Percentiles rank a stretch among this genome's conserved stretches.
Conservation (phyloP, 2,888 invertebrate genomes). For the Lycophotia porphyrea region DNA sequence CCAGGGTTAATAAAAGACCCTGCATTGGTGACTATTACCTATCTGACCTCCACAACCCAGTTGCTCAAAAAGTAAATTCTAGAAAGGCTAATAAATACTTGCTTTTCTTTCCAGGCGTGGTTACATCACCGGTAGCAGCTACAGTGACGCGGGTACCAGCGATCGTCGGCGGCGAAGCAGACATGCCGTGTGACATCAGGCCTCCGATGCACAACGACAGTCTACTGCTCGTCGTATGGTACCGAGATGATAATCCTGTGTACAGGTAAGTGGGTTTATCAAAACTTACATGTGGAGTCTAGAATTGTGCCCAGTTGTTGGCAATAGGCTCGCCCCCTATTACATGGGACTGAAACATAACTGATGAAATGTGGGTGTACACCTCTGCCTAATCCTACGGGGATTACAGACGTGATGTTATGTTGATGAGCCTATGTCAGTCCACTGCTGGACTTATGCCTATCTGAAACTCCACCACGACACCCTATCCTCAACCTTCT, state of each 20-base stretch:
- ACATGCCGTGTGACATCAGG: conserved; percentile 96
- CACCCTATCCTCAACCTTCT: no score
- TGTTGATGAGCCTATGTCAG: no score
- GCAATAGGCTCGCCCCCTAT: no score
- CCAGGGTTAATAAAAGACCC: background rate
- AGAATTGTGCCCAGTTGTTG: no score
- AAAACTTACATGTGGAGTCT: background rate
- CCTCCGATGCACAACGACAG: conserved; percentile 95
- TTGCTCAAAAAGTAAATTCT: background rate
- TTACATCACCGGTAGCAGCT: conserved; percentile 84
- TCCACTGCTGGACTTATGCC: no score
- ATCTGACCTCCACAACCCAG: background rate
- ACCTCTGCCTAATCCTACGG: no score
- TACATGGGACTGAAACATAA: no score
- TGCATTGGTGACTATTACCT: background rate
- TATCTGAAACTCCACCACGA: no score
- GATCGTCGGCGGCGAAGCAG: conserved; percentile 94
- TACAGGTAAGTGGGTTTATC: conserved; percentile 92
- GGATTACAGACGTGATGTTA: no score
- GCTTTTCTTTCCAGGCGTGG: conserved; percentile 73
- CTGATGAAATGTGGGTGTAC: no score
- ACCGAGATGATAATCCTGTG: conserved; percentile 96
- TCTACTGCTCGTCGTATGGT: conserved; percentile 96
- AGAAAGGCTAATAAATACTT: background rate
- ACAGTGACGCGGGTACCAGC: conserved; percentile 91